Evolutionary conservation across 2,113 vertebrate species (phyloP), one percentile per base, ranked within the genome.

Genomic region (Tursiops truncatus): DNA sequence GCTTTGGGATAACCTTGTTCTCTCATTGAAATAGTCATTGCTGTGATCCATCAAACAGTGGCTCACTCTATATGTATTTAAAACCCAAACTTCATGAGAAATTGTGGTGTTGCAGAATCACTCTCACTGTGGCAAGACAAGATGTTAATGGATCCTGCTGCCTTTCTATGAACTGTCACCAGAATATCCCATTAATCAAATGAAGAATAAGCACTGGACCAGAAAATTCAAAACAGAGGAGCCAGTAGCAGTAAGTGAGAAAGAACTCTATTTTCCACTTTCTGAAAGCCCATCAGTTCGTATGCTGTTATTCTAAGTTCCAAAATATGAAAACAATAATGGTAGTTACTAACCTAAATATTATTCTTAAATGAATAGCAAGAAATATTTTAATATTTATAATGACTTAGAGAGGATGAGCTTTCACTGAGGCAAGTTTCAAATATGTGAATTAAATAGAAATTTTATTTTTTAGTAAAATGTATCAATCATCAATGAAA

Each of bases 11-110:
- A 65, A 90, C 73, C 44, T 96, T 90, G 87, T 96, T 95, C 70
- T 89, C 21, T 95, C 80, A 94, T n/a, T 76, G 94, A 97, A 95
- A 94, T 58, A 97, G 73, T 70, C 74, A 81, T 76, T 73, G 76
- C 80, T 87, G 94, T 83, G 68, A 97, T 97, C 97, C 94, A 96
- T 97, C 97, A 98, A 93, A 67, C 3, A 67, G 63, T 14, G 38
- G 60, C 68, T 96, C 67, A 50, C 71, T 80, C 73, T 87, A 96
- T 97, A 81, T 74, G 95, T 97, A 98, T 97, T 98, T 96, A 97
- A 97, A 87, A 95, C 25, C 60, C 53, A 92, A 95, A 63, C 44
- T 87, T 93, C 89, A 92, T 87, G 89, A 95, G 89, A 97, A 97
- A 95, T 92, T 31, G 86, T 80, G n/a, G 79, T 70, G 44, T 38